Base-by-base conservation (phyloP, 2,113 vertebrate genomes). In the Hydropotes inermis region DNA sequence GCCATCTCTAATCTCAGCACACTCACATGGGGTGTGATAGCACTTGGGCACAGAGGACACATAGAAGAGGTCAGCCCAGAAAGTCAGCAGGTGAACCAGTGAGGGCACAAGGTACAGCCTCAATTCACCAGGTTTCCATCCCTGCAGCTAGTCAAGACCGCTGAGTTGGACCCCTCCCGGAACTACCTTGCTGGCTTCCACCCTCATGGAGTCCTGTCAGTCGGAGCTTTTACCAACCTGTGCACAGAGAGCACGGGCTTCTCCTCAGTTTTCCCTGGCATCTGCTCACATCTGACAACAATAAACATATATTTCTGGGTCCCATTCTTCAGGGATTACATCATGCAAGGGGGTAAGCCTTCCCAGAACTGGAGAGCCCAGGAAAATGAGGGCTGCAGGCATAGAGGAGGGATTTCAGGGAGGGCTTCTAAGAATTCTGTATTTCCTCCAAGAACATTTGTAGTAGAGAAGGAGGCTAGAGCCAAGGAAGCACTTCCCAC, bases 141-240 rank as follows among this genome's bases (percentile, higher is more conserved):
- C 84, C n/a, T 82, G 76, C 98, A 99, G 99, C 93, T 99, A 98
- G 95, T 99, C 96, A 99, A 99, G 98, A 99, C 99, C 0, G 99
- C 96, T 0, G 99, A 99, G 21, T 96, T 99, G 97, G 99, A 99
- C 95, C 99, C 99, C 3, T 98, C 95, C 57, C 97, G 98, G 96
- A 99, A 99, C 98, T 99, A 99, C 61, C 5, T 99, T 11, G 47
- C 99, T 0, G 99, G 99, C 36, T 99, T 99, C 97, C 99, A 99
- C 86, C 99, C 99, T 1, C 99, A 99, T 43, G 70, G 70, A 43
- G 12, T 76, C 39, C 39, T 76, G 23, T 43, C 70, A 0, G 1
- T 76, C 0, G 70, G 70, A 76, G 12, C 39, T 43, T 76, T 76
- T 43, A 27, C 70, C 70, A 76, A 43, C 70, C 12, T 76, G 70